Evolutionary conservation across 2,797 vertebrate genomes (phyloP).

Genomic region (Thripadectes ignobilis): DNA sequence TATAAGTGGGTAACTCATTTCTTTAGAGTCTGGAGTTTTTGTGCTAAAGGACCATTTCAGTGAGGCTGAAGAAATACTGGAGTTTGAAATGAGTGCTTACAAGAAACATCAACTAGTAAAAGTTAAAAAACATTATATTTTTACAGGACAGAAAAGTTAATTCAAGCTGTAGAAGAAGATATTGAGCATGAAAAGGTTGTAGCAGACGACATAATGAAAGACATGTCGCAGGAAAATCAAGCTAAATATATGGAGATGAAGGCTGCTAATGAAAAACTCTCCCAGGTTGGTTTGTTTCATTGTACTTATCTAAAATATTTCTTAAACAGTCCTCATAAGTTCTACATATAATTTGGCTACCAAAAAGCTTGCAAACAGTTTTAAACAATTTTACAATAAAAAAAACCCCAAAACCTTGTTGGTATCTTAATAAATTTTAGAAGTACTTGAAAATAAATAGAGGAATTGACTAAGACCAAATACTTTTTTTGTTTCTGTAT

Average conservation of each 20-base stretch:
- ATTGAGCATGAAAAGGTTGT: slow-evolving; percentile 85
- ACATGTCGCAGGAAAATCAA: slow-evolving; percentile 88
- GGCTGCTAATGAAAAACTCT: slow-evolving; percentile 85
- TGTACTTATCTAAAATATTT: not conserved
- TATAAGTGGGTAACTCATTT: not conserved
- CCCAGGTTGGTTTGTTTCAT: slow-evolving; percentile 81
- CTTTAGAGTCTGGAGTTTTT: not conserved
- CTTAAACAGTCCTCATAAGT: not conserved
- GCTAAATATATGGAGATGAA: slow-evolving; percentile 89
- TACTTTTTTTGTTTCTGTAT: not conserved
- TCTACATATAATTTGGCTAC: not conserved
- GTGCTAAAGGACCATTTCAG: not conserved
- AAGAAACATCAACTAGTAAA: not conserved
- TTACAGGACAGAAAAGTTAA: slow-evolving; percentile 88
- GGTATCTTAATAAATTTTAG: not conserved
- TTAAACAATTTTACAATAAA: not conserved
- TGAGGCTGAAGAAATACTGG: not conserved
- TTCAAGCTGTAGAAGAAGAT: slow-evolving; percentile 85
- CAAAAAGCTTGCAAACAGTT: not conserved
- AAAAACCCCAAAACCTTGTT: not conserved
- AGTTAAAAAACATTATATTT: not conserved
- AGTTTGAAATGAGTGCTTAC: not conserved
- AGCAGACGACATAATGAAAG: slow-evolving; percentile 88
- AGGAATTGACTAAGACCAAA: not conserved
- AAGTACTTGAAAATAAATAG: not conserved